phyloP scores from a whole-genome alignment of 2,888 invertebrate genomes.

The Tanytarsus gracilentus region DNA sequence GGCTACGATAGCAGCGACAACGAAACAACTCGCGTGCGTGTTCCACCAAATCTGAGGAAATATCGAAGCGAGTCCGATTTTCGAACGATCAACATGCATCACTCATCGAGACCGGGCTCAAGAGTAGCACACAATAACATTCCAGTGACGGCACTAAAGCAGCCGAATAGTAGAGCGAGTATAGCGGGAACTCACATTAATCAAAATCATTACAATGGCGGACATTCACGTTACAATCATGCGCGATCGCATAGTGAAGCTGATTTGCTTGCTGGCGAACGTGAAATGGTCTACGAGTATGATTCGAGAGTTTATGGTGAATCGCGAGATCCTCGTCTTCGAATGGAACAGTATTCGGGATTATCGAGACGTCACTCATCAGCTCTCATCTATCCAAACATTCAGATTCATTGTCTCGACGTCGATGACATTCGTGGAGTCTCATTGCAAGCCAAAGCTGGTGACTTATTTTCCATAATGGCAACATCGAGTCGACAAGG shows the following conservation, averaged over 20 bases:
- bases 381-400: conserved; percentile 42
- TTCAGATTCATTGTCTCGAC: conserved; percentile 58
- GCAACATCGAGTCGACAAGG: conserved; percentile 83
- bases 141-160: conserved; percentile 59
- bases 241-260: conserved; percentile 78
- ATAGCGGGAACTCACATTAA: conserved; percentile 41
- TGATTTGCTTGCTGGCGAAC: conserved; percentile 59
- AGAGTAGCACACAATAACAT: conserved; percentile 42
- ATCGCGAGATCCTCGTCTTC: conserved; percentile 25
- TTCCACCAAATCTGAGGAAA: conserved; percentile 51
- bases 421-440: conserved; percentile 60
- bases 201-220: conserved; percentile 32
- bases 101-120: conserved; percentile 40
- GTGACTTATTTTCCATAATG: conserved; percentile 84
- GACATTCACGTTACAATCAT: conserved; percentile 36
- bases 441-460: conserved; percentile 81
- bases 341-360: conserved; percentile 29
- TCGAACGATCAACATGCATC: conserved; percentile 44
- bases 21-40: conserved; percentile 51
- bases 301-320: conserved; percentile 40
- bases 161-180: conserved; percentile 56
- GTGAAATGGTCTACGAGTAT: conserved; percentile 38
- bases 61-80: conserved; percentile 84
- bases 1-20: conserved; percentile 88
- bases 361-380: conserved; percentile 18